Conservation (phyloP, 2,888 invertebrate genomes). For the Drosophila ustulata region DNA sequence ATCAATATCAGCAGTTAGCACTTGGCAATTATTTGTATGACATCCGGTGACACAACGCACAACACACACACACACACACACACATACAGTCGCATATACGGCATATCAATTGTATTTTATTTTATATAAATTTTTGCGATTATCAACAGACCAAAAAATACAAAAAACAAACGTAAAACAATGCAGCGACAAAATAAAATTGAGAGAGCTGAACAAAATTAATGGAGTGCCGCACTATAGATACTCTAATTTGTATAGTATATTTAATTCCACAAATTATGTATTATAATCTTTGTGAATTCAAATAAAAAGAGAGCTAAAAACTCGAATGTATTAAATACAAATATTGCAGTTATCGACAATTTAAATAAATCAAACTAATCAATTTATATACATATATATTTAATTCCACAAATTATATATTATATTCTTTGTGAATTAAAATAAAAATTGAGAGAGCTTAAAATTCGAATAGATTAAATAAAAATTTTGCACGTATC, state of each 20-base stretch:
- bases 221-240: neutral
- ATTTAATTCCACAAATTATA: no score
- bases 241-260: slow-evolving; percentile 11
- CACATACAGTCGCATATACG: slow-evolving; percentile 18
- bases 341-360: no score
- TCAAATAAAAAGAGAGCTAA: no score
- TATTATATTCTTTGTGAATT: no score
- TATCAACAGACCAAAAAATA: slow-evolving; percentile 31
- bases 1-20: slow-evolving; percentile 59
- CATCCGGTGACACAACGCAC: slow-evolving; percentile 64
- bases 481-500: no score
- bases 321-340: no score
- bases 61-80: slow-evolving; percentile 12
- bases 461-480: no score
- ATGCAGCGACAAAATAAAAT: slow-evolving; percentile 30
- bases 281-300: no score
- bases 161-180: slow-evolving; percentile 33
- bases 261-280: no score
- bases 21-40: slow-evolving; percentile 48
- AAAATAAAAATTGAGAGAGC: no score
- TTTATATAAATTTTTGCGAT: slow-evolving; percentile 33
- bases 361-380: no score
- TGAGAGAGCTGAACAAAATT: neutral
- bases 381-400: no score
- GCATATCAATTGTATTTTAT: slow-evolving; percentile 45